Conservation (phyloP, 1,140 invertebrate species). For the Epicauta chinensis region DNA sequence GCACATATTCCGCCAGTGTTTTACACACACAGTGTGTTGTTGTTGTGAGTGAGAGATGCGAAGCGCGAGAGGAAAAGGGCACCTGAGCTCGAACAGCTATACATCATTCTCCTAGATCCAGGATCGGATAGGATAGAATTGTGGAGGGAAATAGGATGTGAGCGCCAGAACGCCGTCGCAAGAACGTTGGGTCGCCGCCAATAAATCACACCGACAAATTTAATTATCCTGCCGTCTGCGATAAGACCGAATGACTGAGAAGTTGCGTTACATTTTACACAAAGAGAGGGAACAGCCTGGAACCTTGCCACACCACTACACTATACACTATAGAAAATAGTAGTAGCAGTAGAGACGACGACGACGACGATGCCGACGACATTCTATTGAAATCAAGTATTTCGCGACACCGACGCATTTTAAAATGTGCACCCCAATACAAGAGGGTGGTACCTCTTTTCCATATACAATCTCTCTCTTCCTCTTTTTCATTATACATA, state of each 20-base stretch:
- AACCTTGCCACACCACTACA: too few species aligned
- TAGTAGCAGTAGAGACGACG: conserved; percentile 4
- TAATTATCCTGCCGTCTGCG: conserved; percentile 53
- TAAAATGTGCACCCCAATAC: neutral
- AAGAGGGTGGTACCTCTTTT: neutral
- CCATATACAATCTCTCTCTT: too few species aligned
- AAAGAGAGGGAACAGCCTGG: conserved; percentile 2
- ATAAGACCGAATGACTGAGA: conserved; percentile 41
- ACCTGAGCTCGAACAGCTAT: conserved; percentile 37
- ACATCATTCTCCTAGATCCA: conserved; percentile 39
- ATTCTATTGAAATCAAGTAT: conserved; percentile 11
- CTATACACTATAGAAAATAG: neutral
- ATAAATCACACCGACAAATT: conserved; percentile 54
- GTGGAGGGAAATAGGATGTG: conserved; percentile 35
- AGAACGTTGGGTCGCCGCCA: conserved; percentile 21
- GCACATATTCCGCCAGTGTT: too few species aligned
- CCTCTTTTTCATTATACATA: too few species aligned
- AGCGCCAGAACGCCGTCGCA: conserved; percentile 22
- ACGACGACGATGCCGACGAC: too few species aligned
- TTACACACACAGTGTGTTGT: too few species aligned
- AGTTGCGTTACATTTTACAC: conserved; percentile 8
- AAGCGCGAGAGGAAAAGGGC: conserved; percentile 1
- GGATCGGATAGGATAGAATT: conserved; percentile 36
- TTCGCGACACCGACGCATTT: neutral
- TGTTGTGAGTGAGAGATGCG: neutral